Base-by-base conservation (phyloP, 2,888 invertebrate species). In the Plemyria rubiginata region DNA sequence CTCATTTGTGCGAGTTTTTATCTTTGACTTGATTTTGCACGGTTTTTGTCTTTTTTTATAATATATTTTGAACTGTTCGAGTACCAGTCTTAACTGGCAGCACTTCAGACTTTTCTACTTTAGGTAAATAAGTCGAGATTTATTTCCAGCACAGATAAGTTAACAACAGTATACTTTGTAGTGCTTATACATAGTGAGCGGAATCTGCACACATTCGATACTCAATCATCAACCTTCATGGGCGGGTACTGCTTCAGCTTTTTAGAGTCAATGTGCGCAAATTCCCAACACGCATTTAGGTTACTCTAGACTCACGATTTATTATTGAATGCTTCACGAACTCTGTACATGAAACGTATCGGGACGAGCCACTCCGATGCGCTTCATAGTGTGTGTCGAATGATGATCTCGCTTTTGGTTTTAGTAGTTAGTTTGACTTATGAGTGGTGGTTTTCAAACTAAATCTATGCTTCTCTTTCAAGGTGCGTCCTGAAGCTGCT, bases 351-450 rank as follows among this genome's bases (percentile, higher is more conserved):
- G 84, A 81, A 78, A 79, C 76, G 84, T 84, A 85, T 87, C 81
- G 73, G 71, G 64, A 64, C 67, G 62, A 68, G 62, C 67, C 58
- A 68, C 67, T 71, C 70, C 74, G 81, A 80, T 80, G 77, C 77
- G 77, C 79, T 82, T 82, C 80, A 79, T 81, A 75, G 57, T 81
- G 79, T 81, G 82, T 85, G 81, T 79, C 77, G 77, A 83, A 80
- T 81, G 78, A 87, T 88, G 88, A 90, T 87, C 81, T 86, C 84
- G 91, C 91, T 92, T 91, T 79, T 84, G 86, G 81, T 85, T 85
- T 87, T 81, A 80, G 92, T 92, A 91, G 90, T 87, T 91, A 87
- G 88, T 81, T 80, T 86, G 84, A 84, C 84, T 85, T 85, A 82
- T 83, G 87, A 89, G 89, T 91, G 89, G 81, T 88, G 88, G 85